Conservation (phyloP, 2,888 invertebrate species). For the Trachelus stipa region DNA sequence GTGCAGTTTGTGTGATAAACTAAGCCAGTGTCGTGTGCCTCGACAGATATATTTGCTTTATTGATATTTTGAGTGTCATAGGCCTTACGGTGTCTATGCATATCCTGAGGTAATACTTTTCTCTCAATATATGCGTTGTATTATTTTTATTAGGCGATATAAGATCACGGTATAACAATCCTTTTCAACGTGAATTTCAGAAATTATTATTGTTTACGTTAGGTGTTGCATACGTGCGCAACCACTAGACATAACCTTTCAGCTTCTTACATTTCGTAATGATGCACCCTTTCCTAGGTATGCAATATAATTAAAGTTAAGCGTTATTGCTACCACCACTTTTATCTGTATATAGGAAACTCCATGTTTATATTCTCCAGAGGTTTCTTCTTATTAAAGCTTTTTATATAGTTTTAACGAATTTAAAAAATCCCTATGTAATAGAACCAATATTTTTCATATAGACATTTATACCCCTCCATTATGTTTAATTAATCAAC, state of each 20-base stretch:
- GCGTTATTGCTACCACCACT: not conserved
- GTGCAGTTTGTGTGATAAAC: slow-evolving; percentile 37
- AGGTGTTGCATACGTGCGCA: slow-evolving; percentile 27
- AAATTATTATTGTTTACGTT: slow-evolving; percentile 33
- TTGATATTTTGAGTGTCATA: slow-evolving; percentile 62
- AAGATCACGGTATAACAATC: not conserved
- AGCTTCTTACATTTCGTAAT: slow-evolving; percentile 10
- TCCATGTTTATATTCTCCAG: not conserved
- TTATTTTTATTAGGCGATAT: not conserved
- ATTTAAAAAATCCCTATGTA: not conserved
- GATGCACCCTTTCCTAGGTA: slow-evolving; percentile 15
- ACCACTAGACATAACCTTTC: slow-evolving; percentile 31
- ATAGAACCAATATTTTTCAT: not conserved
- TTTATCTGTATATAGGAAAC: not conserved
- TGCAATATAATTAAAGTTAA: not conserved
- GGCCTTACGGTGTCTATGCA: slow-evolving; percentile 62
- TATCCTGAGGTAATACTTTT: slow-evolving; percentile 56
- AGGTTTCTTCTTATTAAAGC: not conserved
- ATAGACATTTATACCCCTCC: not conserved
- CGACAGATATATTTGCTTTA: slow-evolving; percentile 57
- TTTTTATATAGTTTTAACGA: not conserved
- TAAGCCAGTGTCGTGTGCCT: slow-evolving; percentile 45
- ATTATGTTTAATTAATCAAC: not conserved
- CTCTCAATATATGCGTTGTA: not conserved
- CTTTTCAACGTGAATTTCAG: not conserved